Conservation (phyloP, 2,113 vertebrate species). For the Carassius gibelio region DNA sequence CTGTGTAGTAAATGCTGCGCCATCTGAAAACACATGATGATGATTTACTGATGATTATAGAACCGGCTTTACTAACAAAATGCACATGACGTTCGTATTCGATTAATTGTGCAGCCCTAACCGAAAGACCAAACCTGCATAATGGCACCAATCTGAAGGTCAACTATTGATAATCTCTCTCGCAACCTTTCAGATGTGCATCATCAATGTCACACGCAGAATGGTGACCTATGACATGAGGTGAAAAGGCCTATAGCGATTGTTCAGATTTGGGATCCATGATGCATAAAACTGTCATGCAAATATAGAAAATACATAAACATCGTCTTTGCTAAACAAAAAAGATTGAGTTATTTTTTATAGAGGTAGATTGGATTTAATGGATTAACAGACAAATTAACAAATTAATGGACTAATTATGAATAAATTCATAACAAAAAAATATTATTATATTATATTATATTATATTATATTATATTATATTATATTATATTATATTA, state of each 20-base stretch:
- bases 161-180: slow-evolving; percentile 56
- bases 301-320: slow-evolving; percentile 1
- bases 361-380: not conserved
- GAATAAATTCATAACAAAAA: no score
- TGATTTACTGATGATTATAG: no score
- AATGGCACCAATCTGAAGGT: slow-evolving; percentile 68
- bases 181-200: slow-evolving; percentile 13
- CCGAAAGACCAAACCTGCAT: slow-evolving; percentile 59
- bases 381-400: not conserved
- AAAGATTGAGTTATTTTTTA: not conserved
- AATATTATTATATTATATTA: no score
- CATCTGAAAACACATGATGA: no score
- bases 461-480: not conserved
- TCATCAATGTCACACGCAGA: slow-evolving; percentile 10
- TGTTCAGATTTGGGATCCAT: not conserved
- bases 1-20: no score
- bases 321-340: not conserved
- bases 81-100: no score
- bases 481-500: no score
- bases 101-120: no score
- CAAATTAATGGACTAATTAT: not conserved
- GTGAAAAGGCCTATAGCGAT: not conserved
- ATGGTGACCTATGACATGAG: slow-evolving; percentile 14
- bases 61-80: no score
- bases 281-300: not conserved